Conservation (phyloP, 2,113 vertebrate genomes). For the Macrotus californicus region DNA sequence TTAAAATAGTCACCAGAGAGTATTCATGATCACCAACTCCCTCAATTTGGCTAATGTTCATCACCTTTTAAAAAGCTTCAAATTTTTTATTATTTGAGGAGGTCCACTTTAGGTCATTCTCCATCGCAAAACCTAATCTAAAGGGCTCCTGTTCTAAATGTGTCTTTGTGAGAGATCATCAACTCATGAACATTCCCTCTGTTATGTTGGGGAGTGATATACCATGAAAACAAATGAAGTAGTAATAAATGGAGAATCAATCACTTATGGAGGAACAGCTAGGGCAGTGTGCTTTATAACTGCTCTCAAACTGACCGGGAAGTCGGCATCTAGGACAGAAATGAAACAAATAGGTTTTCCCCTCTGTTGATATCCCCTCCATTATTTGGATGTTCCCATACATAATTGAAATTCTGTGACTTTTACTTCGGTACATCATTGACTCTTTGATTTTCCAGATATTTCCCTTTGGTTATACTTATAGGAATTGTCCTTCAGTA, state of each 20-base stretch:
- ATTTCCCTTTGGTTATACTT: background rate
- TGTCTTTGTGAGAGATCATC: background rate
- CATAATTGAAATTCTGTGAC: background rate
- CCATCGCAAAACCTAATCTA: background rate
- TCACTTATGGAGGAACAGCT: background rate
- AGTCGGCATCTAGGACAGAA: background rate
- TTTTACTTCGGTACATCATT: background rate
- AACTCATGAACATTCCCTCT: background rate
- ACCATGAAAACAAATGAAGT: background rate
- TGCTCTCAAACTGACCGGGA: background rate
- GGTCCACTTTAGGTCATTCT: background rate
- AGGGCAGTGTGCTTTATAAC: fast-evolving
- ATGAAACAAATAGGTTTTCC: background rate
- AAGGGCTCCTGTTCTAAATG: background rate
- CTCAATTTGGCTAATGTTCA: background rate
- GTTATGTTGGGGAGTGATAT: background rate
- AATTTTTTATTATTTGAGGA: background rate
- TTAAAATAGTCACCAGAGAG: background rate
- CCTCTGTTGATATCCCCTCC: background rate
- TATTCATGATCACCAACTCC: background rate
- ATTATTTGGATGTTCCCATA: background rate
- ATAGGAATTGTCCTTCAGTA: background rate
- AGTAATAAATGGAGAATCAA: background rate
- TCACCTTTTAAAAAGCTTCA: background rate
- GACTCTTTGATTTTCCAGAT: background rate